Percentiles rank a stretch among this genome's conserved stretches.
phyloP scores from a whole-genome alignment of 2,113 vertebrate species.

The Notarius lentiginosus region DNA sequence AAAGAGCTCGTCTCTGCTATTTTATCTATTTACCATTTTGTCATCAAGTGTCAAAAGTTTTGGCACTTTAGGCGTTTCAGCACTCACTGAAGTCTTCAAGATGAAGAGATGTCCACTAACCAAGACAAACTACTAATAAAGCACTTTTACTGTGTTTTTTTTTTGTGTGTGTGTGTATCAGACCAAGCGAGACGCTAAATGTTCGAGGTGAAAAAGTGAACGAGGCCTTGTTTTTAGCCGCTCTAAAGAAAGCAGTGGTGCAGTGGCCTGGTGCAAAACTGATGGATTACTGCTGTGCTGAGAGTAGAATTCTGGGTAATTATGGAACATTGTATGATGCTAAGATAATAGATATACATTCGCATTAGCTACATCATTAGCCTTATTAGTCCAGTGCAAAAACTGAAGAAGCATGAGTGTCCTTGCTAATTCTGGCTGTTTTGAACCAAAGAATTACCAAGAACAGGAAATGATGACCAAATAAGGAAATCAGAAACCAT shows the following conservation, averaged over 20 bases:
- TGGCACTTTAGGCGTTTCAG: neutral
- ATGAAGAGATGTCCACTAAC: neutral
- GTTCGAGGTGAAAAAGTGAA: slow-evolving; percentile 84
- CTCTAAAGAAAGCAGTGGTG: slow-evolving; percentile 70
- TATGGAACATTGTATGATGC: neutral
- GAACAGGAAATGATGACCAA: neutral
- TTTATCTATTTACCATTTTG: neutral
- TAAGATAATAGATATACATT: too few relatives aligned
- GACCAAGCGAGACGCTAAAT: slow-evolving; percentile 79
- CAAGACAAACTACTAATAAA: neutral
- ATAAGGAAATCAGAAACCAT: neutral
- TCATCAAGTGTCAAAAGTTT: neutral
- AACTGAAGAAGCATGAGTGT: neutral
- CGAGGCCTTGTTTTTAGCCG: slow-evolving; percentile 76
- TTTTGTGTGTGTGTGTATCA: slow-evolving; percentile 50
- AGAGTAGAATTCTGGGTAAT: slow-evolving; percentile 87
- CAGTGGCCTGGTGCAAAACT: slow-evolving; percentile 84
- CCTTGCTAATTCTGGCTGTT: neutral
- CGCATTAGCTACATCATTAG: neutral
- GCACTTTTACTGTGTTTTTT: neutral
- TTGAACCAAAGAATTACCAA: neutral
- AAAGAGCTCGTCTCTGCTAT: neutral
- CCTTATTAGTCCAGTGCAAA: neutral
- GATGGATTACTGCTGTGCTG: slow-evolving; percentile 83
- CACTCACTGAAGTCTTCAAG: neutral